Conservation (phyloP, 1,140 invertebrate species). For the Dinoponera quadriceps region DNA sequence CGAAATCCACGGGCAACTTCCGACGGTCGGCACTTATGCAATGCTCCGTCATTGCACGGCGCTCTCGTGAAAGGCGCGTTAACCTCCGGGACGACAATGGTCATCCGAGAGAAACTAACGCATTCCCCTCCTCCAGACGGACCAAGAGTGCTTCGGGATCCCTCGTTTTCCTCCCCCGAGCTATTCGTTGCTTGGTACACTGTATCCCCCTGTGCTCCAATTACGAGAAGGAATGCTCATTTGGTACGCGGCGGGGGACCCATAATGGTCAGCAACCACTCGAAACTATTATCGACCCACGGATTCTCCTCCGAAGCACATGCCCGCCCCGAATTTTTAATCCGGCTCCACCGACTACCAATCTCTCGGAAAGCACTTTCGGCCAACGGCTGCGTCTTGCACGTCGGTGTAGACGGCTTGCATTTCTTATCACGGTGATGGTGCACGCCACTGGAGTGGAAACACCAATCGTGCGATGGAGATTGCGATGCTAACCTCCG, state of each 20-base stretch:
- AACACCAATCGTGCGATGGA: constrained; percentile 76
- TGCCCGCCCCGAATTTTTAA: constrained; percentile 71
- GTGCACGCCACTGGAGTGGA: constrained; percentile 69
- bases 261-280: constrained; percentile 76
- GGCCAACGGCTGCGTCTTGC: constrained; percentile 48
- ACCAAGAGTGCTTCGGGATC: constrained; percentile 72
- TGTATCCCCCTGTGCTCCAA: constrained; percentile 75
- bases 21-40: constrained; percentile 57
- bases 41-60: constrained; percentile 44
- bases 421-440: constrained; percentile 73
- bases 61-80: constrained; percentile 60
- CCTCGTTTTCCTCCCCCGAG: constrained; percentile 65
- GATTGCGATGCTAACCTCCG: constrained; percentile 73
- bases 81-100: constrained; percentile 56
- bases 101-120: constrained; percentile 39
- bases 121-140: no score
- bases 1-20: constrained; percentile 47
- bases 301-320: constrained; percentile 36
- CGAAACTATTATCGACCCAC: constrained; percentile 76
- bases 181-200: constrained; percentile 65
- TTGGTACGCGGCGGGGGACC: constrained; percentile 73
- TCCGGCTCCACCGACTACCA: constrained; percentile 58
- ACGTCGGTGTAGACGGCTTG: constrained; percentile 64
- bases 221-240: constrained; percentile 79
- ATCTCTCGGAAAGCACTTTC: constrained; percentile 72